These are phyloP conservation scores for Pseudocheirus occidentalis DNA, from an alignment of 2,797 vertebrate species.

Conservation along the genomic window DNA sequence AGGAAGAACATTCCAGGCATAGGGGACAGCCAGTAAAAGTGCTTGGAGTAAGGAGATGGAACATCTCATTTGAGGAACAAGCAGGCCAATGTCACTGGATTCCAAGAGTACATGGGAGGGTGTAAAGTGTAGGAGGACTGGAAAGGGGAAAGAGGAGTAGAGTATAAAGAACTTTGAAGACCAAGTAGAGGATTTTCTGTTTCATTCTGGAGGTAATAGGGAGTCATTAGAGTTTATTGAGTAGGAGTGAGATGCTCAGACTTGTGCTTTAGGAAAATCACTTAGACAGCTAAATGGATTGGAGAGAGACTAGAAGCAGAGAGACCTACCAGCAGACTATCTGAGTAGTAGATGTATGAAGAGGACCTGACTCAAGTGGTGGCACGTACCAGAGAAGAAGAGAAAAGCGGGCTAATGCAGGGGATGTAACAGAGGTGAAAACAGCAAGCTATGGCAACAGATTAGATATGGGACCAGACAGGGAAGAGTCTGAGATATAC, in stretches of 20 bases:
- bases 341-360: neutral
- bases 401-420: neutral
- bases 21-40: neutral
- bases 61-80: neutral
- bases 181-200: neutral
- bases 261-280: neutral
- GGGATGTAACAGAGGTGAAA: neutral
- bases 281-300: neutral
- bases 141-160: neutral
- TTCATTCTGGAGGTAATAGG: neutral
- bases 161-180: neutral
- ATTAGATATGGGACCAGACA: neutral
- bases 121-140: neutral
- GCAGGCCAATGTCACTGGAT: neutral
- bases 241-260: neutral
- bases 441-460: neutral
- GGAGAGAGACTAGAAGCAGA: neutral
- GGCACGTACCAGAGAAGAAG: neutral
- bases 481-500: neutral
- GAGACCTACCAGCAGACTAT: neutral
- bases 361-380: neutral
- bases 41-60: neutral
- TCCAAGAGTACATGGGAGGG: neutral
- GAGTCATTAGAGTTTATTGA: neutral
- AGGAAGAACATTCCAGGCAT: neutral